Percentiles rank a stretch among this genome's conserved stretches.
Conservation (phyloP, 2,888 invertebrate species). For the Melinaea marsaeus region DNA sequence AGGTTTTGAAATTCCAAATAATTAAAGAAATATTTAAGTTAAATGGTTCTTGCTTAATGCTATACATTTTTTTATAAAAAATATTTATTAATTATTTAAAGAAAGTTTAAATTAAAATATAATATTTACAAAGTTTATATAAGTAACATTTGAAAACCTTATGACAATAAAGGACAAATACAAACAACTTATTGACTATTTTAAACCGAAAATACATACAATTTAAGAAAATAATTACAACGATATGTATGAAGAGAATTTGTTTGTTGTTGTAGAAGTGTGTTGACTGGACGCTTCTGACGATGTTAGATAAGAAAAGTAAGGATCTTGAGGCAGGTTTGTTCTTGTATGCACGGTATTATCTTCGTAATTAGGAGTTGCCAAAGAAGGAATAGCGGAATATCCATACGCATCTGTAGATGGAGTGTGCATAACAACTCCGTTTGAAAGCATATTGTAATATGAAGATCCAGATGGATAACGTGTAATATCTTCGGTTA, state of each 20-base stretch:
- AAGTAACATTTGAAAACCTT: too few relatives aligned
- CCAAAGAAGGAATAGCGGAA: constrained; percentile 45
- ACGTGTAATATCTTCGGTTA: constrained; percentile 60
- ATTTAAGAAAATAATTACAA: constrained; percentile 42
- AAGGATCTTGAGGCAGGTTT: constrained; percentile 56
- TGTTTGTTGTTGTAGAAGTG: constrained; percentile 47
- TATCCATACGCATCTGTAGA: constrained; percentile 57
- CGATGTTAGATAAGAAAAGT: constrained; percentile 55
- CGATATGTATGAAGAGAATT: constrained; percentile 65
- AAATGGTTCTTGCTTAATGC: too few relatives aligned
- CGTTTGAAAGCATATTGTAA: constrained; percentile 54
- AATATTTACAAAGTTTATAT: too few relatives aligned
- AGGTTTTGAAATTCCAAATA: neutral
- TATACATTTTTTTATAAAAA: too few relatives aligned
- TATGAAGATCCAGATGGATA: constrained; percentile 54
- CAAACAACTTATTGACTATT: neutral
- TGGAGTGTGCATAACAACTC: constrained; percentile 54
- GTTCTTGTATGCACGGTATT: constrained; percentile 48
- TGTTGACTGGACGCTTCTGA: constrained; percentile 52
- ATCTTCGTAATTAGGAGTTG: constrained; percentile 62
- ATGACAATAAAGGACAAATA: too few relatives aligned
- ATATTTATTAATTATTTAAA: too few relatives aligned
- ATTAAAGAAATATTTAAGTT: neutral
- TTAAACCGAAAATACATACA: neutral
- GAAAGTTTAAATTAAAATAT: too few relatives aligned